Base-by-base conservation (phyloP, 2,797 vertebrate species). In the Ceryle rudis region DNA sequence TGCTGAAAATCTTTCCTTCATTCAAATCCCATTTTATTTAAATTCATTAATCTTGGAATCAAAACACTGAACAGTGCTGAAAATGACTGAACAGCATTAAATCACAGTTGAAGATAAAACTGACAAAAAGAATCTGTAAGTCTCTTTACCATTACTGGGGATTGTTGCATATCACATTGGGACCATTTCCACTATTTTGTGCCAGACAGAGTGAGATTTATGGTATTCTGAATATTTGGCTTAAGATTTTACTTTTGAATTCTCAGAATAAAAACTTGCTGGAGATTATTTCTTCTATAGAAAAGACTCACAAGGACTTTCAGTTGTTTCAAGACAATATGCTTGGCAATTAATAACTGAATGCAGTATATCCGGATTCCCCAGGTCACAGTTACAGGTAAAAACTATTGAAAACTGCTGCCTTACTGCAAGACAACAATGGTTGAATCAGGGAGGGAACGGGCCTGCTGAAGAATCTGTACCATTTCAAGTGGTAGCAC, bases 201-300 rank as follows among this genome's bases (percentile, higher is more conserved):
- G 52, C 33, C 22, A 83, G 81, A 31, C 28, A 81, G 29, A 51
- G 49, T 51, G 49, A 51, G 20, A 75, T 85, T 79, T 82, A 75
- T 70, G 92, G 85, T 67, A 18, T 44, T 64, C 44, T 44, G 58
- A 87, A 70, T 81, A 46, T 86, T 89, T 87, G 10, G 7, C 83
- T 92, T 82, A 81, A 83, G 25, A 39, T 37, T 92, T 91, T 80
- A 51, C 23, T 79, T 94, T 55, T 52, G 31, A 87, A 96, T 18
- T 67, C 67, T 80, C 69, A 87, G 55, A 95, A 91, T 25, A 81
- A 87, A 75, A 91, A 69, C 26, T 35, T 90, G 16, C 41, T 72
- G 31, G 28, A 80, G 35, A 81, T 4, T 2, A 65, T 60, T 90
- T 78, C 8, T 37, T 81, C 22, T 77, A 44, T 70, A 25, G 42